Base-by-base conservation (phyloP, 2,888 invertebrate species). In the Cheilosia soror region DNA sequence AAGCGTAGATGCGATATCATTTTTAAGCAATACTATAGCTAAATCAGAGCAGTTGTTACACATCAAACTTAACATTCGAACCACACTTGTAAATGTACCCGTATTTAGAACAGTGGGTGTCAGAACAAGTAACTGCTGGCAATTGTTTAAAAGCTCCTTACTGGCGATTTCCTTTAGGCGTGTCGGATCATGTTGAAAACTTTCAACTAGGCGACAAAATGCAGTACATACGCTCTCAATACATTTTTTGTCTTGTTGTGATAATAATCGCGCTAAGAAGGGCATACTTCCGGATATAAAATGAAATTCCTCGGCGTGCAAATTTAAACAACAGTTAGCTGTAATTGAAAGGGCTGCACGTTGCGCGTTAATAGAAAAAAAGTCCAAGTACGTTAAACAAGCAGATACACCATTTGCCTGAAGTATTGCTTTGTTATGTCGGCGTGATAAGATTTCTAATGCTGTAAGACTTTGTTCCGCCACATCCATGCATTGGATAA, bases 401-500 rank as follows among this genome's bases (percentile, higher is more conserved):
- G 99, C 98, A 5, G 98, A 96, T 3, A 99, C 98, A 37, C 99
- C 99, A 88, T 97, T 95, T 87, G 98, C 98, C 92, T 97, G 97
- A 83, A 99, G 93, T 88, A 99, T 99, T 51, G 98, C 95, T 93
- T 99, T 99, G 89, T 98, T 98, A 93, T 99, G 99, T 80, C 99
- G 94, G 13, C 98, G 94, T 0, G 99, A 99, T 65, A 99, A 94
- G 96, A 99, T 99, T 91, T 99, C 99, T 51, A 99, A 93, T 2
- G 99, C 99, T 5, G 99, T 98, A 84, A 99, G 94, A 88, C 98
- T 97, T 93, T 99, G 99, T 92, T 99, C 99, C 4, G 99, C 99
- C 25, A 99, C 99, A 93, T 99, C 99, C 98, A 99, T 99, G 92
- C 99, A 99, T 88, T 99, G 99, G 89, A 99, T 99, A 29, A 98